Conservation (phyloP, 2,113 vertebrate genomes). For the Vanacampus margaritifer region DNA sequence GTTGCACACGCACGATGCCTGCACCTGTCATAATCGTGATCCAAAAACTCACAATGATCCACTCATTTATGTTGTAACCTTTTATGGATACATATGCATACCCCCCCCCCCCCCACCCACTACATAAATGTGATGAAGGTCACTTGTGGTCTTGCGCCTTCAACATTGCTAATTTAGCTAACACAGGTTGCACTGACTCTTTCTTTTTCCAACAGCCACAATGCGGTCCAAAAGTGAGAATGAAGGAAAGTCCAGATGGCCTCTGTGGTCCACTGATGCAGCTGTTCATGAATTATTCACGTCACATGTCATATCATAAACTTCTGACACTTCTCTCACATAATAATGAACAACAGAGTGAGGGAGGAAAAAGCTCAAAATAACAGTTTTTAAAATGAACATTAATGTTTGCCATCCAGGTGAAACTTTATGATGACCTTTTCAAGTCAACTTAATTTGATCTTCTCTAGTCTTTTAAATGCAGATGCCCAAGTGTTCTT, state of each 20-base stretch:
- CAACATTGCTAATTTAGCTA: not conserved
- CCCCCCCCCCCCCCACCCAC: too few relatives aligned
- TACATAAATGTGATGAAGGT: not conserved
- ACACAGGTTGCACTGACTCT: not conserved
- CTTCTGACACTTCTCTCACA: not conserved
- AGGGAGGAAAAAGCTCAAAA: not conserved
- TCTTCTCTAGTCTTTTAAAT: too few relatives aligned
- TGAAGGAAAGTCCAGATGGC: not conserved
- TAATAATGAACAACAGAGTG: not conserved
- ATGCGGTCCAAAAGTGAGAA: not conserved
- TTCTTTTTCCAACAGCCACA: not conserved
- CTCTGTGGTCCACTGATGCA: not conserved
- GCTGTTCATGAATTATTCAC: not conserved
- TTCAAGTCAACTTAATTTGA: too few relatives aligned
- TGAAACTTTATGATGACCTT: too few relatives aligned
- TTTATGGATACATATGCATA: conserved; percentile 12
- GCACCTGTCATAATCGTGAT: conserved; percentile 13
- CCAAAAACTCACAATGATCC: not conserved
- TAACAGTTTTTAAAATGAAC: not conserved
- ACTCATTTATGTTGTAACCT: conserved; percentile 2
- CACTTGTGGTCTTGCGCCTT: not conserved
- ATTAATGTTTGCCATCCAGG: not conserved
- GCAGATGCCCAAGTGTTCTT: too few relatives aligned
- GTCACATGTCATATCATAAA: not conserved
- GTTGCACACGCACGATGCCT: not conserved